Evolutionary conservation across 2,888 invertebrate genomes (phyloP).

Genomic region (Phytoseiulus persimilis): DNA sequence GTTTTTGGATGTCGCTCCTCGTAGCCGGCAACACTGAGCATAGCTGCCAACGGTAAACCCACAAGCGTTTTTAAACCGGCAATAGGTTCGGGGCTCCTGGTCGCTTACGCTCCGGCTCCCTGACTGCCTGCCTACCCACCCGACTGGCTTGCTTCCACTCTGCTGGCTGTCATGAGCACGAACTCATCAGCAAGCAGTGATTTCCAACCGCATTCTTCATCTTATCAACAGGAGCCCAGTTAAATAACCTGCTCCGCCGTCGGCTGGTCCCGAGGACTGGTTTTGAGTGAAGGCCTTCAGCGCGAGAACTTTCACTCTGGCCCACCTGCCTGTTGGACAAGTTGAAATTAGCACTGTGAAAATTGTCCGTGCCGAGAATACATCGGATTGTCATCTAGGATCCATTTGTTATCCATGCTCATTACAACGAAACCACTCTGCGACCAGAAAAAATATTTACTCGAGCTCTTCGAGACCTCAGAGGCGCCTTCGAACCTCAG

Average conservation of each 20-base stretch:
- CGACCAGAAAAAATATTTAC: not conserved
- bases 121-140: not conserved
- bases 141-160: not conserved
- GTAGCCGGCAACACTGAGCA: not conserved
- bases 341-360: not conserved
- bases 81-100: not conserved
- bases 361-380: not conserved
- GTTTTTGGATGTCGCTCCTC: not conserved
- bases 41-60: not conserved
- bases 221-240: not conserved
- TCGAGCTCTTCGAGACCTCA: too few relatives aligned
- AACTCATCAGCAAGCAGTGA: not conserved
- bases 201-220: not conserved
- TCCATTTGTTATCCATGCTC: not conserved
- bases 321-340: not conserved
- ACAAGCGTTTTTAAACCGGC: not conserved
- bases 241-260: not conserved
- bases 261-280: not conserved
- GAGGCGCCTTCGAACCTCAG: too few relatives aligned
- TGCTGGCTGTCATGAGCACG: not conserved
- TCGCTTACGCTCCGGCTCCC: not conserved
- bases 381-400: not conserved
- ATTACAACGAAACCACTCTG: not conserved
- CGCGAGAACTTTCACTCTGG: not conserved
- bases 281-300: not conserved